Percentiles rank a stretch among this genome's conserved stretches.
Evolutionary conservation across 2,888 invertebrate species (phyloP).

Genomic region (Hymenopus coronatus): DNA sequence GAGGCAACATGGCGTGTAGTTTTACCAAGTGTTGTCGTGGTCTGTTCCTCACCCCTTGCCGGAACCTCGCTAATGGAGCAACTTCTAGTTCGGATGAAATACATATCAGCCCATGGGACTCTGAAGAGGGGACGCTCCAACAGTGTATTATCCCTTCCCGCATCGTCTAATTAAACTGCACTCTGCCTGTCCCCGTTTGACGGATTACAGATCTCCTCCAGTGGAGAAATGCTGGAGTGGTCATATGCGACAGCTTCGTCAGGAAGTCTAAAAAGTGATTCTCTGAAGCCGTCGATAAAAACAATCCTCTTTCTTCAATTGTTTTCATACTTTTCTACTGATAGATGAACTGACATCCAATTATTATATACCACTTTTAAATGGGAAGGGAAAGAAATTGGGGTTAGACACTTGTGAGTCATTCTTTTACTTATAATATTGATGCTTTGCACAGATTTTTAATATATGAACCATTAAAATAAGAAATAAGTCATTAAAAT

Average conservation of each 20-base stretch:
- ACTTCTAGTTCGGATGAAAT: neutral
- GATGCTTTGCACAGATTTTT: too few species aligned
- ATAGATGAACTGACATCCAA: too few species aligned
- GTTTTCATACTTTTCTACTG: too few species aligned
- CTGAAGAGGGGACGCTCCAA: neutral
- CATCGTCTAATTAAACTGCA: neutral
- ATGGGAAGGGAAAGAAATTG: too few species aligned
- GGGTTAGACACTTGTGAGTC: too few species aligned
- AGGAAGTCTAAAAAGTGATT: neutral
- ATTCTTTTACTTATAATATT: too few species aligned
- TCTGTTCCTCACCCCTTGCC: neutral
- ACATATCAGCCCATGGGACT: neutral
- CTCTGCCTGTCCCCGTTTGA: neutral
- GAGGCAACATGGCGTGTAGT: neutral
- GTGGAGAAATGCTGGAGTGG: neutral
- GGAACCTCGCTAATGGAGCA: neutral
- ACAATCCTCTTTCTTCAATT: too few species aligned
- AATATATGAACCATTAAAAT: too few species aligned
- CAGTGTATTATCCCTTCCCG: neutral
- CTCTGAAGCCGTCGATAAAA: too few species aligned
- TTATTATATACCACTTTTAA: too few species aligned
- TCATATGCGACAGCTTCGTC: neutral
- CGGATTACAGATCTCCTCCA: neutral
- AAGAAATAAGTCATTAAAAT: too few species aligned
- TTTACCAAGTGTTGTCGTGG: neutral